Percentiles rank a stretch among this genome's conserved stretches.
phyloP scores from a whole-genome alignment of 1,140 invertebrate genomes.

The Sesamia nonagrioides region DNA sequence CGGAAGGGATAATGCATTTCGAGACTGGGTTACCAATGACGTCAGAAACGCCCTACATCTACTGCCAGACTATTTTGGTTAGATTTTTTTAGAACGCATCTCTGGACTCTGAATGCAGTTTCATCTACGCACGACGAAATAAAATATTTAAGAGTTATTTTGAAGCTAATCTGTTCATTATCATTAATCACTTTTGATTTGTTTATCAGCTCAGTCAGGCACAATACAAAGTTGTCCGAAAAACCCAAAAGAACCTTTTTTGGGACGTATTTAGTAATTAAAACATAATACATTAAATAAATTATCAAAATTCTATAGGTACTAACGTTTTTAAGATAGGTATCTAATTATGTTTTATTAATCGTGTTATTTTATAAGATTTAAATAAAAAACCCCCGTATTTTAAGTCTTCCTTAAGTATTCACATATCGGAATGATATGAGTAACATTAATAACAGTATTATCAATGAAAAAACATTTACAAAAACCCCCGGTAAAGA shows the following conservation, averaged over 20 bases:
- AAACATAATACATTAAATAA: too few relatives aligned
- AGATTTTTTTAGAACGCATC: constrained; percentile 68
- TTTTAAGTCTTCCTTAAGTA: neutral
- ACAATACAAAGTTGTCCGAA: neutral
- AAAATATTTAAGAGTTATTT: constrained; percentile 10
- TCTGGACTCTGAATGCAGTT: constrained; percentile 53
- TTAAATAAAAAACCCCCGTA: neutral
- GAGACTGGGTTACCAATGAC: constrained; percentile 68
- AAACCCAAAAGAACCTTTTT: neutral
- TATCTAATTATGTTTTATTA: neutral
- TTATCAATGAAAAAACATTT: neutral
- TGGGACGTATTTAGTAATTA: too few relatives aligned
- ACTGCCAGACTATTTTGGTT: constrained; percentile 69
- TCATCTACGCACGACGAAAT: constrained; percentile 32
- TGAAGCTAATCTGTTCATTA: neutral
- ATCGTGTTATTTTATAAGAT: neutral
- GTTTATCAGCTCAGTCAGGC: neutral
- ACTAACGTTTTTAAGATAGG: neutral
- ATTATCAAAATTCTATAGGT: neutral
- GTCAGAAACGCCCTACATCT: constrained; percentile 69
- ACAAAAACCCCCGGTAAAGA: neutral
- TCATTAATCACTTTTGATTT: neutral
- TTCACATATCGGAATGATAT: neutral
- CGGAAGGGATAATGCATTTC: constrained; percentile 70
- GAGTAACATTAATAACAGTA: too few relatives aligned